phyloP scores from a whole-genome alignment of 1,140 invertebrate genomes.

The Mesaphorura yosii region DNA sequence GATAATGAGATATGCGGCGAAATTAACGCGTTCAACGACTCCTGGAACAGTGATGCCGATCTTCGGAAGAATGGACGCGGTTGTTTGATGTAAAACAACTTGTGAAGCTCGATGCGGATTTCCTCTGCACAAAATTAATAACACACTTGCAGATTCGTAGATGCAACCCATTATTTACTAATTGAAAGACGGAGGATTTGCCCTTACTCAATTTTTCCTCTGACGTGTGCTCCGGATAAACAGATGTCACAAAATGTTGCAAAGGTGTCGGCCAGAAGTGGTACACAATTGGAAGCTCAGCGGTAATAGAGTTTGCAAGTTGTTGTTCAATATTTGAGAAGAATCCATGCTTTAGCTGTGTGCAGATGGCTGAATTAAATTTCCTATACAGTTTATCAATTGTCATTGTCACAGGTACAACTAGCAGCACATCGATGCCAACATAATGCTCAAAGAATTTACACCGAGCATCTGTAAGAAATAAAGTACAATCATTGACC shows the following conservation, averaged over 20 bases:
- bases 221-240: constrained; percentile 50
- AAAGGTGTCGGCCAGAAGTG: constrained; percentile 52
- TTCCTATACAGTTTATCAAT: constrained; percentile 18
- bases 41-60: constrained; percentile 24
- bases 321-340: constrained; percentile 23
- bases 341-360: constrained; percentile 23
- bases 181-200: neutral
- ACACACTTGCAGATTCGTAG: constrained; percentile 21
- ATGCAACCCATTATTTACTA: neutral
- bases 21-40: constrained; percentile 6
- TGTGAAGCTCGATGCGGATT: constrained; percentile 12
- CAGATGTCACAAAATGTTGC: constrained; percentile 60
- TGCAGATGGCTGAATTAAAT: constrained; percentile 22
- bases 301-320: constrained; percentile 25
- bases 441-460: constrained; percentile 30
- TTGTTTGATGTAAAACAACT: constrained; percentile 17
- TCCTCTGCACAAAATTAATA: constrained; percentile 23
- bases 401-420: constrained; percentile 11
- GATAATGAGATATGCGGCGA: constrained; percentile 19
- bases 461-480: constrained; percentile 17
- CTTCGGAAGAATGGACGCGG: constrained; percentile 23
- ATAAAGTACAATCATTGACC: neutral
- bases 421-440: constrained; percentile 19
- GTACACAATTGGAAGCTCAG: constrained; percentile 43
- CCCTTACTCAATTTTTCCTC: constrained; percentile 51